These are phyloP conservation scores for Fragum whitleyi DNA, from an alignment of 2,888 invertebrate species.

Conservation along the genomic window DNA sequence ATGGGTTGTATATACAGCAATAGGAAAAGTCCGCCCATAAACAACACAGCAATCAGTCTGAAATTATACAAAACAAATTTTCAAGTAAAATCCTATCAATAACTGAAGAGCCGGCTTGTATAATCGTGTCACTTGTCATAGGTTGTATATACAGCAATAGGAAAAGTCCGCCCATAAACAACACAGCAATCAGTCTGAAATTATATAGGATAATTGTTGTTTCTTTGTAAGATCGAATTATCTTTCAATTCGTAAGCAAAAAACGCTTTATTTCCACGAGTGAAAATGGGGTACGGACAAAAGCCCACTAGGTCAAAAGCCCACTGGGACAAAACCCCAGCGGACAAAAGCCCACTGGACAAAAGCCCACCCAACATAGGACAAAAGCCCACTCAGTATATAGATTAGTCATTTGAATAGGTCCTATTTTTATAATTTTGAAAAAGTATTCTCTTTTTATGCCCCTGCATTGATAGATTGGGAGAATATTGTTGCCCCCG, in stretches of 20 bases:
- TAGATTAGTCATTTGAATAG: too few species aligned
- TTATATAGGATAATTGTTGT: background rate
- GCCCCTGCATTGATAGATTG: too few species aligned
- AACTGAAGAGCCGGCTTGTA: background rate
- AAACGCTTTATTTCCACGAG: background rate
- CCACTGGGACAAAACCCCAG: too few species aligned
- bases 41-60: conserved; percentile 16
- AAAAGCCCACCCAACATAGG: too few species aligned
- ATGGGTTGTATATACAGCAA: conserved; percentile 19
- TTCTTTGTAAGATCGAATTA: background rate
- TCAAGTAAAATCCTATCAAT: background rate
- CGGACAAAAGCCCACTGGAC: too few species aligned
- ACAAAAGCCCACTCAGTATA: too few species aligned
- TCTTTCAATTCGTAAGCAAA: too few species aligned
- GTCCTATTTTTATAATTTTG: too few species aligned
- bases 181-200: conserved; percentile 19
- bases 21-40: conserved; percentile 6
- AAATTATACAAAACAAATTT: background rate
- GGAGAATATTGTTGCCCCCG: too few species aligned
- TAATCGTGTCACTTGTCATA: background rate
- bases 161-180: conserved; percentile 13
- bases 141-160: conserved; percentile 17
- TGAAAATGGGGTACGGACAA: too few species aligned
- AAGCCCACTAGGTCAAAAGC: too few species aligned
- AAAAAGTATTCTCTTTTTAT: too few species aligned